A percentile compares a stretch with the other conserved stretches of the same genome.
These are phyloP conservation scores for Ispidina picta DNA, from an alignment of 2,797 vertebrate species.

Conservation along the genomic window DNA sequence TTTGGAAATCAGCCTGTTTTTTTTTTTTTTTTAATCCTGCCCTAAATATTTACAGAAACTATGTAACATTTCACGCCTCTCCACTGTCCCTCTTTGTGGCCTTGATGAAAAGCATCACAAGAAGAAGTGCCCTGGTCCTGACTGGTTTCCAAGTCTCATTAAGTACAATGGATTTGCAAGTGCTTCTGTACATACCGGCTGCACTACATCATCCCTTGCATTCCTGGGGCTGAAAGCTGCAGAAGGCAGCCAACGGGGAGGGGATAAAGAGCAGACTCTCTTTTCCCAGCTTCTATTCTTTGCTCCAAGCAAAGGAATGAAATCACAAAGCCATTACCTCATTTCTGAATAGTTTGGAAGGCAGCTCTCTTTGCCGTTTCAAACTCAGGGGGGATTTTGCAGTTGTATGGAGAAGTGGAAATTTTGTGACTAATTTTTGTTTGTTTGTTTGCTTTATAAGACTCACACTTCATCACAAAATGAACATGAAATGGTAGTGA, in stretches of 20 bases:
- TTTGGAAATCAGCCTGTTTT: slow-evolving; percentile 15
- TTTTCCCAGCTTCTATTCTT: slow-evolving; percentile 63
- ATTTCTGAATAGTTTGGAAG: slow-evolving; percentile 29
- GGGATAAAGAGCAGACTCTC: slow-evolving; percentile 22
- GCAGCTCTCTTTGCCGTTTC: neutral
- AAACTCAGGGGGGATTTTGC: neutral
- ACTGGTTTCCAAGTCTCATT: slow-evolving; percentile 67
- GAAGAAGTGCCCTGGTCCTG: slow-evolving; percentile 36
- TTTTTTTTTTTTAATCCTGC: slow-evolving; percentile 19
- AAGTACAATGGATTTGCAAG: slow-evolving; percentile 55
- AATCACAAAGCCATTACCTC: slow-evolving; percentile 55
- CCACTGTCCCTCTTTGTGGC: slow-evolving; percentile 6
- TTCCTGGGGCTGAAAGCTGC: slow-evolving; percentile 63
- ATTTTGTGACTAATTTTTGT: slow-evolving; percentile 17
- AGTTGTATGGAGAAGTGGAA: neutral
- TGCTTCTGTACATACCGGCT: slow-evolving; percentile 47
- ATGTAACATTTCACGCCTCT: slow-evolving; percentile 45
- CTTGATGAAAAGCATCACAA: slow-evolving; percentile 42
- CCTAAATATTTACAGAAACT: slow-evolving; percentile 57
- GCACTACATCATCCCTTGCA: slow-evolving; percentile 60
- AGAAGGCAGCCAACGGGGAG: slow-evolving; percentile 33
- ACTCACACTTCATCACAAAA: slow-evolving; percentile 21
- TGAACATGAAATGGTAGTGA: slow-evolving; percentile 29
- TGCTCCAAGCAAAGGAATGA: slow-evolving; percentile 29
- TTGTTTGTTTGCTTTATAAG: slow-evolving; percentile 38